Evolutionary conservation across 2,797 vertebrate species (phyloP), one percentile per base, ranked within the genome.

Genomic region (Peromyscus aztecus): DNA sequence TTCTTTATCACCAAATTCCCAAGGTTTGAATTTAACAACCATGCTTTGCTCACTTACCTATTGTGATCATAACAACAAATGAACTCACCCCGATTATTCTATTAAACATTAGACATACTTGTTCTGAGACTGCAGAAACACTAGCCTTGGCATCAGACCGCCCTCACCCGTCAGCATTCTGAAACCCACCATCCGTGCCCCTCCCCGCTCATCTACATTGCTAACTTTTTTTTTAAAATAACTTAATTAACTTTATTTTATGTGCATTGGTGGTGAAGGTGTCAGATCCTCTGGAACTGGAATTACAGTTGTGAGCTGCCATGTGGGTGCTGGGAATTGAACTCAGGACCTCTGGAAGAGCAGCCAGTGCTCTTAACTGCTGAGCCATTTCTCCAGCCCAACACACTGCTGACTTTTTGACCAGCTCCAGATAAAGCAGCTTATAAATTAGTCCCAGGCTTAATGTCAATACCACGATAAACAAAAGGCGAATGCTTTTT

Each of bases 31-130:
- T 80, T 29, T 4, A 27, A 93, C 82, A 67, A 40, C 43, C 75
- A 46, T 23, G 76, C 49, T 59, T 69, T 46, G 40, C 29, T 87
- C 89, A 73, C 31, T 69, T 95, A 95, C 92, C 97, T 93, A 40
- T 40, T 40, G 40, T n/a, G 78, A 75, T 49, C 95, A 85, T 43
- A 85, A 94, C 57, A 92, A 40, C 63, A 90, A 90, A 75, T 1
- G 80, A 97, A 80, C 95, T 75, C 67, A 69, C 0, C 2, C 16
- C 0, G 0, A 55, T 40, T 86, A 40, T 75, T 97, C 92, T 85
- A 78, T 43, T 10, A 89, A 88, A 90, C 11, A 2, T 71, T 27
- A 89, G 78, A 34, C 55, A 61, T 0, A 0, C 52, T 27, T 43
- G 17, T 37, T 43, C 78, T 6, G 17, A 63, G n/a, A 76, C 69